Evolutionary conservation across 2,113 vertebrate species (phyloP).

Genomic region (Gracilinanus agilis): DNA sequence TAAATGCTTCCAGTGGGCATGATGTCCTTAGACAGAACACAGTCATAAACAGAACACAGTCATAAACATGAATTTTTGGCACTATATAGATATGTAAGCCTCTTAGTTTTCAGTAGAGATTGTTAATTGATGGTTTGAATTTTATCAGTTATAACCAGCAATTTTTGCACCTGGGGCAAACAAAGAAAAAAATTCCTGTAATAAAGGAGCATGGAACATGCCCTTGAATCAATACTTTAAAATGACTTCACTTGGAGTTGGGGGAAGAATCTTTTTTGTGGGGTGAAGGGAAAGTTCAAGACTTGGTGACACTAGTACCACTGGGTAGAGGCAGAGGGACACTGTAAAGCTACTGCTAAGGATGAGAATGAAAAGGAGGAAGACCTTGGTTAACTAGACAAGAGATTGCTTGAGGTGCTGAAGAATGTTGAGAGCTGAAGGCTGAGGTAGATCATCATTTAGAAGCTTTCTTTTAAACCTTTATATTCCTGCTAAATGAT

Average conservation of each 20-base stretch:
- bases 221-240: background rate
- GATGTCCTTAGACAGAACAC: background rate
- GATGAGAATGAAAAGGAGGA: background rate
- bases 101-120: background rate
- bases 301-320: background rate
- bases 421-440: background rate
- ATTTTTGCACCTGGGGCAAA: background rate
- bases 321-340: background rate
- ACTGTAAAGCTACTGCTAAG: background rate
- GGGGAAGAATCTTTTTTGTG: background rate
- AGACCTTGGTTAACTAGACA: background rate
- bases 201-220: background rate
- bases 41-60: background rate
- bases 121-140: background rate
- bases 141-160: background rate
- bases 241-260: background rate
- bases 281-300: background rate
- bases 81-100: background rate
- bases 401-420: background rate
- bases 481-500: background rate
- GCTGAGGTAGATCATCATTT: background rate
- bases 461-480: background rate
- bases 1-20: background rate
- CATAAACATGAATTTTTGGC: background rate
- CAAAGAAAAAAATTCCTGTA: background rate